phyloP scores from a whole-genome alignment of 2,113 vertebrate genomes.

The Ceyx melanurus region DNA sequence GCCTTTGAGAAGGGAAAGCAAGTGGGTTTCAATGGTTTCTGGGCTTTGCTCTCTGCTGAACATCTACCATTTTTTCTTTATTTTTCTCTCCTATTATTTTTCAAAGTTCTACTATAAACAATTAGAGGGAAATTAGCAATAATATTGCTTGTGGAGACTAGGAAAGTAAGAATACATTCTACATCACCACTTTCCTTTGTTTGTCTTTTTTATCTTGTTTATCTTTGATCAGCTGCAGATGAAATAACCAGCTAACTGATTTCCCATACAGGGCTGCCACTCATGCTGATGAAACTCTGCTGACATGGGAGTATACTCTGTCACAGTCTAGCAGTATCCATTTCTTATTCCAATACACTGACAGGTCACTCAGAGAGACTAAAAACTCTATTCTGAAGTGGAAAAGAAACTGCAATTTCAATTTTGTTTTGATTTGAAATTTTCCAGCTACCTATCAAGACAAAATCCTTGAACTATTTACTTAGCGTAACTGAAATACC shows the following conservation, averaged over 20 bases:
- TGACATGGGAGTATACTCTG: slow-evolving; percentile 13
- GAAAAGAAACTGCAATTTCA: slow-evolving; percentile 53
- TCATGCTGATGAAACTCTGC: slow-evolving; percentile 28
- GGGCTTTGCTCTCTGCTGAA: not conserved
- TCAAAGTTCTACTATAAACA: slow-evolving; percentile 28
- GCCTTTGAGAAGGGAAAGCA: not conserved
- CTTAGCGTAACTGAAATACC: slow-evolving; percentile 76
- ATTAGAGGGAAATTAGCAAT: slow-evolving; percentile 40
- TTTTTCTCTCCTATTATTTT: not conserved
- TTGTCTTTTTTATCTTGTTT: slow-evolving; percentile 53
- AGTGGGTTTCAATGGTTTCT: not conserved
- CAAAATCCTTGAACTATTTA: slow-evolving; percentile 77
- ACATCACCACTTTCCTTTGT: slow-evolving; percentile 46
- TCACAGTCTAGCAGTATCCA: slow-evolving; percentile 38
- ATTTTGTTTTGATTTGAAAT: slow-evolving; percentile 69
- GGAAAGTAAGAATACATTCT: slow-evolving; percentile 22
- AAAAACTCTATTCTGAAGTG: slow-evolving; percentile 33
- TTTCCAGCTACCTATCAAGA: slow-evolving; percentile 65
- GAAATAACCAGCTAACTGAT: slow-evolving; percentile 54
- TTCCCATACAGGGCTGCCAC: slow-evolving; percentile 38
- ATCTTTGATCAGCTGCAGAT: slow-evolving; percentile 65
- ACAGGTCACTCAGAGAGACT: slow-evolving; percentile 42
- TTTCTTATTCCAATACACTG: slow-evolving; percentile 45
- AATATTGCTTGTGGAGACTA: slow-evolving; percentile 8
- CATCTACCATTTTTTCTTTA: not conserved